Base-by-base conservation (phyloP, 2,797 vertebrate species). In the Benthosema pterotum region DNA sequence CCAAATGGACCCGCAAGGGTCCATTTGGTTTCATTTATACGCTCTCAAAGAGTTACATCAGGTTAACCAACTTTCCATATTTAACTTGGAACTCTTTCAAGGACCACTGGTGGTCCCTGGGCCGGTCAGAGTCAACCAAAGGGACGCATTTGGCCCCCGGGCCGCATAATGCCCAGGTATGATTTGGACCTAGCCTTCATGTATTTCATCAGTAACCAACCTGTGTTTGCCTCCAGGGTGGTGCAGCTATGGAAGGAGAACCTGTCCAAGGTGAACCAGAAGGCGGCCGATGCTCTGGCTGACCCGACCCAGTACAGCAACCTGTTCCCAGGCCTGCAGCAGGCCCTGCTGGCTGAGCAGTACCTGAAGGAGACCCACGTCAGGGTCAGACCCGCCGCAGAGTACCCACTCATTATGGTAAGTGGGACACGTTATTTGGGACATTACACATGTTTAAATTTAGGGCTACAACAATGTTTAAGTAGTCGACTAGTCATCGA, bases 261-360 rank as follows among this genome's bases (percentile, higher is more conserved):
- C 67, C 93, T 99, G 52, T 93, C 94, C 52, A 97, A 96, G 92
- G 91, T 97, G 58, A 98, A 96, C 79, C 94, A 95, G 76, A 98
- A 97, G 88, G 97, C 97, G 58, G 97, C 96, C 0, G 96, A 97
- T 74, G 97, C 96, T 12, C 91, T 98, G 65, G 97, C 97, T 47
- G 97, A 98, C 78, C 97, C 97, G 55, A 94, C 91, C 19, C 94
- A 97, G 72, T 99, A 99, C 78, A 94, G 94, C 87, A 99, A 99
- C 83, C 93, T 98, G 73, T 98, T 99, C 71, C 95, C 97, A 60
- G 96, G 96, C 52, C 88, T 99, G 70, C 95, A 94, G 86, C 95
- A 97, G 88, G 93, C 96, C 60, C 94, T 96, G 83, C 78, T 93
- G 77, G 96, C 94, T 60, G 96, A 99, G 81, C 92, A 94, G 18